These are phyloP conservation scores for Goniozus legneri DNA, from an alignment of 1,140 invertebrate genomes.

Conservation along the genomic window DNA sequence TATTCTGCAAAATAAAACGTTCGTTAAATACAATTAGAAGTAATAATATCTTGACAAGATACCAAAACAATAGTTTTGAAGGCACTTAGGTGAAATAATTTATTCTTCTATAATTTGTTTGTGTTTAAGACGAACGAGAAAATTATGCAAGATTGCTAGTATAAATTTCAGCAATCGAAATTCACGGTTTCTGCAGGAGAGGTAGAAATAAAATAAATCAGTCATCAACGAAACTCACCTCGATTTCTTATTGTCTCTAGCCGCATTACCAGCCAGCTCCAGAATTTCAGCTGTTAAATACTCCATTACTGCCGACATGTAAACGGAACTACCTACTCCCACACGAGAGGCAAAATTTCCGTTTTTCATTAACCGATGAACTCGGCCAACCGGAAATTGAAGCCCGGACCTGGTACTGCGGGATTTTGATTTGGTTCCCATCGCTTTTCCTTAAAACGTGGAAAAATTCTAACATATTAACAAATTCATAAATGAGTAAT, in stretches of 20 bases:
- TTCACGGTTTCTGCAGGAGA: too few relatives aligned
- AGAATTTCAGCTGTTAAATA: conserved; percentile 63
- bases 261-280: conserved; percentile 57
- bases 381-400: conserved; percentile 62
- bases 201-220: too few relatives aligned
- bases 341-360: conserved; percentile 64
- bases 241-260: conserved; percentile 52
- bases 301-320: conserved; percentile 61
- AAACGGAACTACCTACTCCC: conserved; percentile 63
- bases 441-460: conserved; percentile 40
- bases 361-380: conserved; percentile 63
- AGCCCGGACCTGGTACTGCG: conserved; percentile 65
- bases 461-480: neutral
- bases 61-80: too few relatives aligned
- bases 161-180: too few relatives aligned
- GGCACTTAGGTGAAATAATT: too few relatives aligned
- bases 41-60: too few relatives aligned
- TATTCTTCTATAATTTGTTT: too few relatives aligned
- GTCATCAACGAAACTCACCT: too few relatives aligned
- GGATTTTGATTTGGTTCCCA: conserved; percentile 58
- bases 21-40: neutral
- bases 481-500: too few relatives aligned
- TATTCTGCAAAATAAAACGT: conserved; percentile 52
- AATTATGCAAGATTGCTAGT: too few relatives aligned
- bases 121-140: too few relatives aligned